phyloP scores from a whole-genome alignment of 2,888 invertebrate species.

The Microctonus hyperodae region DNA sequence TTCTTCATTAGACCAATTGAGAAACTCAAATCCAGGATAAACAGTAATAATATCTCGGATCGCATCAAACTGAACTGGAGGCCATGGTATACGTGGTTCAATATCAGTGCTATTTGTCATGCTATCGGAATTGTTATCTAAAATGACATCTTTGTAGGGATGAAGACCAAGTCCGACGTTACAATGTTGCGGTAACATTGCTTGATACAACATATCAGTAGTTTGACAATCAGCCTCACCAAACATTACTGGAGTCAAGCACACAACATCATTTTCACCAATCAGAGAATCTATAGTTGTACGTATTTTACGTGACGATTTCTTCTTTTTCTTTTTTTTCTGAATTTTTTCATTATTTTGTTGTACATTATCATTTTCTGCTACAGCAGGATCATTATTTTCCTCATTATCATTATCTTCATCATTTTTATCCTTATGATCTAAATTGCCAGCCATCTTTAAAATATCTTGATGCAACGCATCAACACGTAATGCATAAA shows the following conservation, averaged over 20 bases:
- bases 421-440: conserved; percentile 61
- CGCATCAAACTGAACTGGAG: conserved; percentile 52
- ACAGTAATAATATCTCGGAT: conserved; percentile 68
- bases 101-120: neutral
- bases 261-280: conserved; percentile 39
- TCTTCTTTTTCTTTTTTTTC: conserved; percentile 41
- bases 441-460: conserved; percentile 77
- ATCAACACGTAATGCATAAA: conserved; percentile 88
- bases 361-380: conserved; percentile 26
- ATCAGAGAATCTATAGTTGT: conserved; percentile 42
- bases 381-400: conserved; percentile 39
- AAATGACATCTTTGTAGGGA: conserved; percentile 44
- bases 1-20: conserved; percentile 68
- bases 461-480: conserved; percentile 81
- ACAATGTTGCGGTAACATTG: conserved; percentile 46
- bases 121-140: conserved; percentile 40
- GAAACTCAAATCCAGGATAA: conserved; percentile 70
- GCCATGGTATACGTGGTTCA: neutral
- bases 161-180: conserved; percentile 43
- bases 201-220: conserved; percentile 49
- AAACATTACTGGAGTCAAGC: conserved; percentile 41
- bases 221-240: conserved; percentile 50
- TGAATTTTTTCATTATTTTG: neutral
- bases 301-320: conserved; percentile 39
- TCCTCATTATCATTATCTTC: conserved; percentile 25